These are phyloP conservation scores for Ceyx margarethae DNA, from an alignment of 2,113 vertebrate genomes.

Conservation along the genomic window DNA sequence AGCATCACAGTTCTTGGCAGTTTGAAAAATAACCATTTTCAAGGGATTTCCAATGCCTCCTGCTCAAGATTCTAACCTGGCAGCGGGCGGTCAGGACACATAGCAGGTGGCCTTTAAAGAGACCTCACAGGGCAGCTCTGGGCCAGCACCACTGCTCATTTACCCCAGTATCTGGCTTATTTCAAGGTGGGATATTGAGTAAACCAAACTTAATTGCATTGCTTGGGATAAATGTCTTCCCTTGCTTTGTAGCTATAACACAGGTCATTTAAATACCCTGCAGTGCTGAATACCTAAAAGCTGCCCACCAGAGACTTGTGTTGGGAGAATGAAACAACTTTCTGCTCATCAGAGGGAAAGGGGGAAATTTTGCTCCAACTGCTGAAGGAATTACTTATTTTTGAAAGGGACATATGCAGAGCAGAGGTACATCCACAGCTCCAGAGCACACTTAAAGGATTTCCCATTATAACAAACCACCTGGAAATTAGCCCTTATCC, in stretches of 20 bases:
- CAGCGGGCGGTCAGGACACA: slow-evolving; percentile 42
- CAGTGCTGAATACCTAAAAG: neutral
- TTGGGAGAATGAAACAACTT: neutral
- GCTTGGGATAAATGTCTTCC: neutral
- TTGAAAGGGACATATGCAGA: neutral
- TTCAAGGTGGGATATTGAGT: neutral
- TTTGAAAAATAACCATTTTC: slow-evolving; percentile 47
- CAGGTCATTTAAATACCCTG: neutral
- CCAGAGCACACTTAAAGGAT: neutral
- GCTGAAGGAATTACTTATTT: neutral
- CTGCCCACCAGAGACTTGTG: neutral
- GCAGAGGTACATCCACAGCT: neutral
- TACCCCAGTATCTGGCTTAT: neutral
- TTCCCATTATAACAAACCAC: neutral
- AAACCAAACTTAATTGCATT: neutral
- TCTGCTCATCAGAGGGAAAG: neutral
- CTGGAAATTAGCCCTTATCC: neutral
- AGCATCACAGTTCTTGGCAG: slow-evolving; percentile 53
- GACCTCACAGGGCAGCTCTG: neutral
- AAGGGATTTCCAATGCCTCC: slow-evolving; percentile 59
- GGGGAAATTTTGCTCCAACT: neutral
- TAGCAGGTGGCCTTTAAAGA: slow-evolving; percentile 28
- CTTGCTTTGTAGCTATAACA: neutral
- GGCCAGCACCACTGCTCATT: neutral
- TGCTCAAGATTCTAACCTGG: slow-evolving; percentile 44